A percentile compares a stretch with the other conserved stretches of the same genome.
These are phyloP conservation scores for Misgurnus anguillicaudatus DNA, from an alignment of 2,113 vertebrate genomes.

Conservation along the genomic window DNA sequence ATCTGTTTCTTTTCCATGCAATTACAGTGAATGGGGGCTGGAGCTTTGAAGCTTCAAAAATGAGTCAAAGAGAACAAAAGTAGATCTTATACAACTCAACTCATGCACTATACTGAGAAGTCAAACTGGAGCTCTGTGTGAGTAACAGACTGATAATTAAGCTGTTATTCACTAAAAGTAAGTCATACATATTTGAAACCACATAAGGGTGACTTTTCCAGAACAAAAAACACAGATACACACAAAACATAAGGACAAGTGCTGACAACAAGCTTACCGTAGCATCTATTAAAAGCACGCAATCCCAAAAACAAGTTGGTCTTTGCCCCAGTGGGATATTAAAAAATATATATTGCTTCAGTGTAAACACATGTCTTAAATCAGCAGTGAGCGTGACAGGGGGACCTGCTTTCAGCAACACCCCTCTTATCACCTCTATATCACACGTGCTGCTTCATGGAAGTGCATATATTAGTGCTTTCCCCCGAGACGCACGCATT, in stretches of 20 bases:
- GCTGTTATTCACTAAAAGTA: too few relatives aligned
- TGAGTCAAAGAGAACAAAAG: too few relatives aligned
- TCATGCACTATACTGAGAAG: too few relatives aligned
- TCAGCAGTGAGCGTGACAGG: constrained; percentile 32
- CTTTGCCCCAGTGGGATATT: constrained; percentile 4
- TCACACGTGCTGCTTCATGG: constrained; percentile 36
- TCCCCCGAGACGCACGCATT: constrained; percentile 39
- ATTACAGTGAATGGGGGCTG: too few relatives aligned
- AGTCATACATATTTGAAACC: too few relatives aligned
- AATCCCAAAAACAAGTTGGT: constrained; percentile 25
- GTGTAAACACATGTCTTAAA: constrained; percentile 31
- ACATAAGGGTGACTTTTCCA: not conserved
- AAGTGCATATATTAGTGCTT: constrained; percentile 41
- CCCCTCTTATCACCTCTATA: constrained; percentile 22
- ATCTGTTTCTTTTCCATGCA: too few relatives aligned
- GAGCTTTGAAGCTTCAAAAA: too few relatives aligned
- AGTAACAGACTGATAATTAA: too few relatives aligned
- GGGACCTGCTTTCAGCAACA: constrained; percentile 15
- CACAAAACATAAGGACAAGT: not conserved
- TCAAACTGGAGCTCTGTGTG: too few relatives aligned
- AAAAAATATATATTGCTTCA: constrained; percentile 4
- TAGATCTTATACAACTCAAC: too few relatives aligned
- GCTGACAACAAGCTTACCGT: not conserved
- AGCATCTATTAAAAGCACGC: not conserved
- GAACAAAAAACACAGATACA: constrained; percentile 3